phyloP scores from a whole-genome alignment of 2,888 invertebrate species.

The Perizoma flavofasciatum region DNA sequence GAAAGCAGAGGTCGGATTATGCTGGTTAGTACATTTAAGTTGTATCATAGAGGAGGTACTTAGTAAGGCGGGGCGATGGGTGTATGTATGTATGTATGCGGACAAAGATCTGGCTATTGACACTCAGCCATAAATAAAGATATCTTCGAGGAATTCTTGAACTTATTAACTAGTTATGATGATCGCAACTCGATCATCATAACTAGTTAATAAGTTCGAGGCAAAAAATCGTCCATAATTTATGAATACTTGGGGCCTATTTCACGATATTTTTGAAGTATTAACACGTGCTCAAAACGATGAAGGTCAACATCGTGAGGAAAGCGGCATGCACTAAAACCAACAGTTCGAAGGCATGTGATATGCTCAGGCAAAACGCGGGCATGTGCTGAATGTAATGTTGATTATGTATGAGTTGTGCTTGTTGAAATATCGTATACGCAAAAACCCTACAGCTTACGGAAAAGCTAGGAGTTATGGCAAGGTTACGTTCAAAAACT shows the following conservation, averaged over 20 bases:
- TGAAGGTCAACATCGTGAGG: no score
- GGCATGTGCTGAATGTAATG: no score
- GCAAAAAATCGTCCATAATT: conserved; percentile 39
- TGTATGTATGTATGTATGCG: conserved; percentile 56
- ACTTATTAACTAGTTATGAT: conserved; percentile 62
- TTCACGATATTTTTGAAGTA: conserved; percentile 9
- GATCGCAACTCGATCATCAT: no score
- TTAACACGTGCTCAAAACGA: no score
- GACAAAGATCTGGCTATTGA: conserved; percentile 73
- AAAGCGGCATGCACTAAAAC: no score
- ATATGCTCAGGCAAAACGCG: no score
- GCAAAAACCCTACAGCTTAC: no score
- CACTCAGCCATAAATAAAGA: conserved; percentile 56
- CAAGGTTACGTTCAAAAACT: no score
- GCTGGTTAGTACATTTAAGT: conserved; percentile 66
- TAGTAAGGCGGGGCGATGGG: conserved; percentile 79
- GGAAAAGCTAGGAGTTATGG: no score
- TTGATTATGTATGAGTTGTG: no score
- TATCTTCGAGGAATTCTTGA: conserved; percentile 61
- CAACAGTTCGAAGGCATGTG: no score
- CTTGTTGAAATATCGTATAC: no score
- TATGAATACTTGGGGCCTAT: conserved; percentile 22
- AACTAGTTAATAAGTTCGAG: conserved; percentile 53
- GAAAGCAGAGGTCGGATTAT: conserved; percentile 65
- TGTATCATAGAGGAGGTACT: conserved; percentile 68